These are phyloP conservation scores for Barypeithes pellucidus DNA, from an alignment of 2,888 invertebrate species.

Conservation along the genomic window DNA sequence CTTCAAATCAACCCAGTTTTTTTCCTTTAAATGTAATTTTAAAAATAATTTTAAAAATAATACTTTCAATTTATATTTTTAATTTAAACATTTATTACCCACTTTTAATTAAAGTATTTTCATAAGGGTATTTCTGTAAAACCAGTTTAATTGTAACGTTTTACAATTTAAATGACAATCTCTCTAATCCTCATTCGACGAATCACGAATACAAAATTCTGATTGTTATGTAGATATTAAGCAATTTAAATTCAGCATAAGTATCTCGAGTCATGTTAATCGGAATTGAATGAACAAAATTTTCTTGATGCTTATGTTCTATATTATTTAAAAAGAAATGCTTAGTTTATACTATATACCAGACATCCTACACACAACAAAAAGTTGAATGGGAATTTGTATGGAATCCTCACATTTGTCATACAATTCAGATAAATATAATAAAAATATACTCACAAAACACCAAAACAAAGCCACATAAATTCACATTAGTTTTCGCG, in stretches of 20 bases:
- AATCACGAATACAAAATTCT: constrained; percentile 43
- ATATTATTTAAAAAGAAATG: not conserved
- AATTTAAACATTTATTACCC: not conserved
- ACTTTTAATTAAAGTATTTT: too few species aligned
- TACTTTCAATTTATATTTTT: not conserved
- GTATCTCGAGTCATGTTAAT: constrained; percentile 60
- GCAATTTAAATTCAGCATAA: constrained; percentile 62
- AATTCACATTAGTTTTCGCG: too few species aligned
- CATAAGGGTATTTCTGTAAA: not conserved
- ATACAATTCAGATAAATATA: too few species aligned
- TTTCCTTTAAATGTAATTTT: too few species aligned
- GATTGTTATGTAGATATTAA: constrained; percentile 59
- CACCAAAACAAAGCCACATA: too few species aligned
- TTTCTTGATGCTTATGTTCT: constrained; percentile 21
- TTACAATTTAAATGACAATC: constrained; percentile 58
- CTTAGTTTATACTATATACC: not conserved
- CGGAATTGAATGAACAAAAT: constrained; percentile 58
- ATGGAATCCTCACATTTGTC: too few species aligned
- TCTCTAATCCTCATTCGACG: constrained; percentile 48
- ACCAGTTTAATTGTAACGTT: constrained; percentile 48
- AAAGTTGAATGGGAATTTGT: too few species aligned
- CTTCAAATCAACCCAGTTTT: too few species aligned
- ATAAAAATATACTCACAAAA: too few species aligned
- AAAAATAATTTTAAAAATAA: too few species aligned
- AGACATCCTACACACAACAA: not conserved